Percentiles rank a stretch among this genome's conserved stretches.
Conservation (phyloP, 2,888 invertebrate genomes). For the Pherbina coryleti region DNA sequence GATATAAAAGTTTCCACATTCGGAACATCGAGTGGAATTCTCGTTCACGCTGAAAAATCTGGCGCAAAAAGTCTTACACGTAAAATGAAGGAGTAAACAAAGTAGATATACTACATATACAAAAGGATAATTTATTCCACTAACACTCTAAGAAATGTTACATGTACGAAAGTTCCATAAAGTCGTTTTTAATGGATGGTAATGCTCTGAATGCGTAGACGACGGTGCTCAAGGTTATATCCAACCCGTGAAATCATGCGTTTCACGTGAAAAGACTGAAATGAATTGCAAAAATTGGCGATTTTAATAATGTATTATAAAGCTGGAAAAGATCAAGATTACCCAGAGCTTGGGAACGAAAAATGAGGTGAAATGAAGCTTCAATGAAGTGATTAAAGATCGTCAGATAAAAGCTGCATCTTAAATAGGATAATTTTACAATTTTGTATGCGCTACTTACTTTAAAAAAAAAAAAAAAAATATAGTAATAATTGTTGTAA, state of each 20-base stretch:
- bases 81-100: slow-evolving; percentile 51
- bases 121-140: not conserved
- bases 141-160: not conserved
- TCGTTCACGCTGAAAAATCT: slow-evolving; percentile 61
- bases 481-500: slow-evolving; percentile 37
- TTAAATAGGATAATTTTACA: slow-evolving; percentile 37
- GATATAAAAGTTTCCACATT: slow-evolving; percentile 63
- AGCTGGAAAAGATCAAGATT: not conserved
- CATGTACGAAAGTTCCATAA: not conserved
- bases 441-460: slow-evolving; percentile 37
- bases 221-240: not conserved
- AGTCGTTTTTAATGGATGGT: not conserved
- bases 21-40: slow-evolving; percentile 61
- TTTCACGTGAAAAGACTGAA: slow-evolving; percentile 29
- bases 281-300: slow-evolving; percentile 19
- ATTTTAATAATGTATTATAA: not conserved
- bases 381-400: not conserved
- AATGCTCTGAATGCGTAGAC: not conserved
- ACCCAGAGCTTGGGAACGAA: not conserved
- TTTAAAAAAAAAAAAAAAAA: no score
- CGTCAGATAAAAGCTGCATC: slow-evolving; percentile 15
- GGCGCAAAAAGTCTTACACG: slow-evolving; percentile 59
- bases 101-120: not conserved
- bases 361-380: not conserved
- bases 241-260: slow-evolving; percentile 5